Base-by-base conservation (phyloP, 1,140 invertebrate genomes). In the Euglossa dilemma region DNA sequence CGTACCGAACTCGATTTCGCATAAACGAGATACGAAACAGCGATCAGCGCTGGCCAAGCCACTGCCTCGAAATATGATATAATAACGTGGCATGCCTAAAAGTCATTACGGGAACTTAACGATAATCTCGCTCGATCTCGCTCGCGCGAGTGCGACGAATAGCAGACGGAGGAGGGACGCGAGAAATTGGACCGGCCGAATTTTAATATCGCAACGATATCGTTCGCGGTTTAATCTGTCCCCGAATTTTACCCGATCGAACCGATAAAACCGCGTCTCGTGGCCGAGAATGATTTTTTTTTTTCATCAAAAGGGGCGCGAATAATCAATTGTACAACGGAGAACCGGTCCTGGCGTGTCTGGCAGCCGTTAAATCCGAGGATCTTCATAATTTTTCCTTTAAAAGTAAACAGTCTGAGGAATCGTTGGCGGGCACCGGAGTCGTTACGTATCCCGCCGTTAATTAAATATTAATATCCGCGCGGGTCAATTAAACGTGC, bases 1-100 rank as follows among this genome's bases (percentile, higher is more conserved):
- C 45, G 8, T 71, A 71, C 45, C 43, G 36, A 50, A 71, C 54
- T 50, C 66, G 66, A 71, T 79, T 71, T 61, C 77, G 66, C 25
- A 59, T 79, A 71, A 71, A 79, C 54, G 77, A 71, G 77, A 71
- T 61, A 71, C 45, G 77, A 61, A 59, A 50, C 45, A 16, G 11
- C 76, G 64, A 78, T 67, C 52, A 16, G 50, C 11, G 50, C 1
- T 57, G 47, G 63, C 6, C 8, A 25, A 28, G 63, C 6, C 8
- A 25, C 36, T 28, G 36, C 76, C 52, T 57, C 36, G 16, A 57
- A 70, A 54, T 57, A 79, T 70, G 64, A 50, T 79, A 79, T 79
- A 79, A 79, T 71, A 79, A 79, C 77, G 66, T 71, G 20, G 77
- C 66, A 61, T 79, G 66, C n/a, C 45, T 71, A 61, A 79, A 50